Conservation (phyloP, 2,113 vertebrate genomes). For the Dryoscopus gambensis region DNA sequence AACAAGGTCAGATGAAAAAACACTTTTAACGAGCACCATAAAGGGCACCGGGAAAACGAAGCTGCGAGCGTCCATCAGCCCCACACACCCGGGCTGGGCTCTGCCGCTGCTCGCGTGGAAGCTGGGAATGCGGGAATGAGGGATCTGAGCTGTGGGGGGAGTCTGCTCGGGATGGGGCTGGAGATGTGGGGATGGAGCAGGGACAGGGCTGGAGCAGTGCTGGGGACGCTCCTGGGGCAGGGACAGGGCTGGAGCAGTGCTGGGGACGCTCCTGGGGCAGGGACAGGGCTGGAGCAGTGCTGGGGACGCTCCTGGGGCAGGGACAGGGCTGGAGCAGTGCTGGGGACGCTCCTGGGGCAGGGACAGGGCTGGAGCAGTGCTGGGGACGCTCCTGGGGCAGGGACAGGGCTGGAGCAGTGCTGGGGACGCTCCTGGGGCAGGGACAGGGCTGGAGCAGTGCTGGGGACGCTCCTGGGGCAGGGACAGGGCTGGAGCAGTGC, state of each 20-base stretch:
- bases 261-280: neutral
- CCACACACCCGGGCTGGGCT: fast-evolving
- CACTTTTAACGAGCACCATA: neutral
- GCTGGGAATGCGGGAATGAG: neutral
- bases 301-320: neutral
- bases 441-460: neutral
- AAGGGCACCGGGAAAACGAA: neutral
- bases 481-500: neutral
- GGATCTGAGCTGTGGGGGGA: fast-evolving
- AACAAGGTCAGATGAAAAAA: neutral
- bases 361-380: too few species aligned
- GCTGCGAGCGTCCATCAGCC: fast-evolving
- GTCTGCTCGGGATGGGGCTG: neutral
- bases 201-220: neutral
- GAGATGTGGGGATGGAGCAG: neutral
- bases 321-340: too few species aligned
- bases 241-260: neutral
- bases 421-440: neutral
- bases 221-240: neutral
- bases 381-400: too few species aligned
- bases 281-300: neutral
- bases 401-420: neutral
- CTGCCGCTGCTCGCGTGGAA: fast-evolving
- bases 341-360: too few species aligned
- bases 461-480: too few species aligned